A percentile compares a stretch with the other conserved stretches of the same genome.
Evolutionary conservation across 2,888 invertebrate genomes (phyloP).

Genomic region (Scaptomyza caliginosa): DNA sequence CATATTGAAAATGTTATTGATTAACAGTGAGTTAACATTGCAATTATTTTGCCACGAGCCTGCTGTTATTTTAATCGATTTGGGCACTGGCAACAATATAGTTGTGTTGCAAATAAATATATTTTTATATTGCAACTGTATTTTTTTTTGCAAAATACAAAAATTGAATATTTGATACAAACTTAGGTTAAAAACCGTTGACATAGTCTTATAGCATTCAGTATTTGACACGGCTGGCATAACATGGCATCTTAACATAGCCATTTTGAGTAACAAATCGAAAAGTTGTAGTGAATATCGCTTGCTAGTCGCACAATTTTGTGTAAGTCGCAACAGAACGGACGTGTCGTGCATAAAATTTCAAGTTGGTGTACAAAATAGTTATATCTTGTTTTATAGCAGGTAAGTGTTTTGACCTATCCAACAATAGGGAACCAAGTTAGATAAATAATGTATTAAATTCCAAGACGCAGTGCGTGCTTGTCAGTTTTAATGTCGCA

Average conservation of each 20-base stretch:
- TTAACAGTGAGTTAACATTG: background rate
- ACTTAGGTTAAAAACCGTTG: background rate
- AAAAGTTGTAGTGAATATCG: constrained; percentile 15
- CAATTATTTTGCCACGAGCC: background rate
- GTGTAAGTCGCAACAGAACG: constrained; percentile 17
- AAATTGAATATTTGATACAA: background rate
- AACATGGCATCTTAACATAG: background rate
- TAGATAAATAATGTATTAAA: background rate
- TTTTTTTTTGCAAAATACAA: background rate
- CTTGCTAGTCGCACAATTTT: constrained; percentile 12
- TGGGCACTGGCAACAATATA: background rate
- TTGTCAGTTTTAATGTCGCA: constrained; percentile 3
- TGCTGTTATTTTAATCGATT: too few species aligned
- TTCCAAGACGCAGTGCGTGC: background rate
- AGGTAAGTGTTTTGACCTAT: constrained; percentile 21
- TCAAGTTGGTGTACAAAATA: constrained; percentile 1
- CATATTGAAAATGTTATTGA: background rate
- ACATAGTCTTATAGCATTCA: background rate
- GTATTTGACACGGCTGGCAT: background rate
- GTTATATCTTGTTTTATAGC: constrained; percentile 14
- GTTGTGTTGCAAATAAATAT: background rate
- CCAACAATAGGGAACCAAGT: background rate
- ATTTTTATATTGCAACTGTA: too few species aligned
- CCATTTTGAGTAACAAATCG: constrained; percentile 38
- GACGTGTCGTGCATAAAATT: constrained; percentile 4